Percentiles rank a stretch among this genome's conserved stretches.
These are phyloP conservation scores for Betta splendens DNA, from an alignment of 2,797 vertebrate species.

Conservation along the genomic window DNA sequence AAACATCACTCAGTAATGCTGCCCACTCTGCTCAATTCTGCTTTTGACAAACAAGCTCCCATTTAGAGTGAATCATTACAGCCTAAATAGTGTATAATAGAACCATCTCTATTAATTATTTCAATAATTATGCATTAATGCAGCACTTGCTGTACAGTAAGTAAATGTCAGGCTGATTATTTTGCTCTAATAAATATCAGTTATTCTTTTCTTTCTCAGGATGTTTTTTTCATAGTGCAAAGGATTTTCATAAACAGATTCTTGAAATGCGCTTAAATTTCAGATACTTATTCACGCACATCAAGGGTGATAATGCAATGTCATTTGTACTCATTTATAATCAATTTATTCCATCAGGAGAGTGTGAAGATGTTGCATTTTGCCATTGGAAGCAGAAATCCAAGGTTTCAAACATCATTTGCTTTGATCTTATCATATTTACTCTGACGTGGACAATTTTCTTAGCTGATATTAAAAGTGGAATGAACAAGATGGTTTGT, in stretches of 20 bases:
- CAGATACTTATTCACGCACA: too few relatives aligned
- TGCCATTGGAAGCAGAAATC: background rate
- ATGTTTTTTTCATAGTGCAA: background rate
- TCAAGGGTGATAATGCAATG: too few relatives aligned
- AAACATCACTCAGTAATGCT: background rate
- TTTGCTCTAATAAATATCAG: too few relatives aligned
- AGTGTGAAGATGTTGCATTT: background rate
- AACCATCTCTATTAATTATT: background rate
- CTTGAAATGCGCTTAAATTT: background rate
- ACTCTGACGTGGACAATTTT: background rate
- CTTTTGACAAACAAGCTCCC: slow-evolving; percentile 11
- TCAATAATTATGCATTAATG: slow-evolving; percentile 13
- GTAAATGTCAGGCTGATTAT: slow-evolving; percentile 17
- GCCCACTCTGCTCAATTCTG: background rate
- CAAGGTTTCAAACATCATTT: background rate
- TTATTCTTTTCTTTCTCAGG: too few relatives aligned
- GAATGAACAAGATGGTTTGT: too few relatives aligned
- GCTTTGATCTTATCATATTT: background rate
- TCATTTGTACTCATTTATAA: too few relatives aligned
- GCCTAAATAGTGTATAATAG: slow-evolving; percentile 3
- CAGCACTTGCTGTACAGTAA: slow-evolving; percentile 12
- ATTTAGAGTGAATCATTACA: slow-evolving; percentile 5
- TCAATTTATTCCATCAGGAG: slow-evolving; percentile 1
- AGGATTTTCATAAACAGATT: background rate
- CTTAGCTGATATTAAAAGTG: background rate